Base-by-base conservation (phyloP, 2,888 invertebrate species). In the Calliscelio sp. region DNA sequence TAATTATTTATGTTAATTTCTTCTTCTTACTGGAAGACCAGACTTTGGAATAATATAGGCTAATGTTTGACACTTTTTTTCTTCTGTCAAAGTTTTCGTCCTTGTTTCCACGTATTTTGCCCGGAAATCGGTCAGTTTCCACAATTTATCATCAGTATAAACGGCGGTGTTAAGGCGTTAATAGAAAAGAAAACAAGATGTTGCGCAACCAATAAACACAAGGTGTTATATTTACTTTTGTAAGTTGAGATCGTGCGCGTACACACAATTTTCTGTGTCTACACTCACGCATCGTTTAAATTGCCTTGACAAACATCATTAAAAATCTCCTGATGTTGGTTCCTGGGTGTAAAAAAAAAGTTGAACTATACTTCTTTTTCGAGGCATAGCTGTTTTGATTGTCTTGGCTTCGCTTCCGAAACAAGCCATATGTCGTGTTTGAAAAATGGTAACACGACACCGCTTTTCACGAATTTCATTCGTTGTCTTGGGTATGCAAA, bases 151-250 rank as follows among this genome's bases (percentile, higher is more conserved):
- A 55, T 38, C 35, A 41, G 61, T 32, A n/a, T 55, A 32, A 53
- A 44, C 16, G 18, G 44, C 24, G 41, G 46, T 11, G 59, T 61
- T 59, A 25, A 77, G 49, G 20, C 18, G 38, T 41, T 68, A 78
- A 59, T 78, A 22, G 53, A 7, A 80, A 74, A 74, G 73, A 65
- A 65, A 81, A 74, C 51, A 73, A 35, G 20, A 70, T 11, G 24
- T 75, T 75, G 49, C 63, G 63, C 32, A 81, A 75, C 28, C 24
- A 8, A 38, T 70, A 75, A 70, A 81, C 49, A 71, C 24, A 51
- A 81, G 75, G 81, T 77, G 81, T 81, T 81, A 24, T 81, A 73
- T 82, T 82, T 82, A 82, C 73, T 59, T 59, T 78, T 51, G 70
- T 68, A 68, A 81, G 1, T 55, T 46, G 61, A 71, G 68, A 81